Base-by-base conservation (phyloP, 1,140 invertebrate species). In the Zaprionus inermis region DNA sequence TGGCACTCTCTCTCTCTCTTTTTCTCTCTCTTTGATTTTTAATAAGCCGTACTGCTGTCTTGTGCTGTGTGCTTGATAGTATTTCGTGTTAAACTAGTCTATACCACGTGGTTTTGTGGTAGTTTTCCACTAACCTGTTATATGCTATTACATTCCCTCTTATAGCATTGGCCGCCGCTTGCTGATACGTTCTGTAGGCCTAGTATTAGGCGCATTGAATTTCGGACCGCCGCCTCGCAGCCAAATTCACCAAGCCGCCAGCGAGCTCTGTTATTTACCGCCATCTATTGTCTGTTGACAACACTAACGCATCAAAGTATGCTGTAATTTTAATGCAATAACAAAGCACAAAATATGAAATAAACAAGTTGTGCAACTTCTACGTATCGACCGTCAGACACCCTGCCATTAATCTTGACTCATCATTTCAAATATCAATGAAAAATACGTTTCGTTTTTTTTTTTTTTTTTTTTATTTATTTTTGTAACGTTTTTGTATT, bases 401-500 rank as follows among this genome's bases (percentile, higher is more conserved):
- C 44, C 18, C 44, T 49, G 18, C 44, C 12, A 49, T 49, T 20
- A 49, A 49, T 1, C 10, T 49, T 22, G 11, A 44, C 24, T 28
- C 24, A 28, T 32, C 30, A 7, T 1, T 7, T 0, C 30, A 32
- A 38, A 38, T 14, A 2, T 20, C 5, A 49, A 20, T 16, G 20
- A 22, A 49, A 22, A 12, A 0, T 12, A 5, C 7, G n/a, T 16
- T 54, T 41, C 24, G 24, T 5, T 54, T 44, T 49, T 30, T 56
- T 55, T 7, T 38, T 12, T 24, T 34, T 63, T 71, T 64, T 67
- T 81, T 83, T 41, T 60, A 44, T 82, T 84, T 77, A 83, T 76
- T 83, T 88, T 86, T 75, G 72, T 86, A 88, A 88, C 84, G 77
- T 75, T 84, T 83, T 49, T 49, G 9, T 78, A 61, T 86, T 78